Evolutionary conservation across 2,113 vertebrate genomes (phyloP).

Genomic region (Rallus limicola): DNA sequence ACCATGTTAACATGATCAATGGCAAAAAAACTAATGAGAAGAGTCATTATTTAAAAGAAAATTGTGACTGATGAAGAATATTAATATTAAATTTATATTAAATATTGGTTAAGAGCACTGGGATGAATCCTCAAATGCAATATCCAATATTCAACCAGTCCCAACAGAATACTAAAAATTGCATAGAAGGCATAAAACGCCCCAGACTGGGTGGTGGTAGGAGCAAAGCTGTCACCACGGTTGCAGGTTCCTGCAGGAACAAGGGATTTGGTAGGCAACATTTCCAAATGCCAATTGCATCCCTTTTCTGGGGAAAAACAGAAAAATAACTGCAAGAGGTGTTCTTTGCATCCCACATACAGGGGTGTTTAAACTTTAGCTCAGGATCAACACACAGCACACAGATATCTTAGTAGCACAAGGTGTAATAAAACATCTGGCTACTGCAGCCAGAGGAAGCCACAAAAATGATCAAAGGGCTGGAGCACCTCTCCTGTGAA

Average conservation of each 20-base stretch:
- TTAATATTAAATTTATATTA: slow-evolving; percentile 24
- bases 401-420: not conserved
- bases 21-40: not conserved
- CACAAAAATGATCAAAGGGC: too few species aligned
- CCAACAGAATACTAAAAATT: not conserved
- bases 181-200: not conserved
- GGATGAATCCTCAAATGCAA: not conserved
- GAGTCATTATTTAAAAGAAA: not conserved
- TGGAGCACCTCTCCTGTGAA: too few species aligned
- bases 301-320: not conserved
- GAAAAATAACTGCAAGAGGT: not conserved
- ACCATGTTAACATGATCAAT: not conserved
- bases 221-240: not conserved
- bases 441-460: too few species aligned
- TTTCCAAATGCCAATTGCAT: not conserved
- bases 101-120: not conserved
- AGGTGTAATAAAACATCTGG: too few species aligned
- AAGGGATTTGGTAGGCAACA: not conserved
- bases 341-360: rapidly evolving
- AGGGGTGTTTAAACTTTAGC: not conserved
- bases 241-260: not conserved
- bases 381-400: not conserved
- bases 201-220: not conserved
- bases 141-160: not conserved
- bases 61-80: slow-evolving; percentile 17